These are phyloP conservation scores for Clistopyga incitator DNA, from an alignment of 2,888 invertebrate genomes.

Conservation along the genomic window DNA sequence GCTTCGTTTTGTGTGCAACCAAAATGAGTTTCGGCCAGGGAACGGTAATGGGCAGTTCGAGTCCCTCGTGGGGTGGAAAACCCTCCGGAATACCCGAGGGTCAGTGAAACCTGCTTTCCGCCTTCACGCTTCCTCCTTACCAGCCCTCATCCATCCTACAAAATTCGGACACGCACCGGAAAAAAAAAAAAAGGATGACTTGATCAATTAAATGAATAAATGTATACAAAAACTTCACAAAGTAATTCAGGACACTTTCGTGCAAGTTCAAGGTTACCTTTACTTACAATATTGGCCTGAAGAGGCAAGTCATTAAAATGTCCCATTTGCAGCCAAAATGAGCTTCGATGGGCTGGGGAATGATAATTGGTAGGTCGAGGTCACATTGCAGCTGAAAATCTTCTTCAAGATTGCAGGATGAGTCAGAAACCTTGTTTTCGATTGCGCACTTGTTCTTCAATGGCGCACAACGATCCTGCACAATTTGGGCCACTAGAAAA, in stretches of 20 bases:
- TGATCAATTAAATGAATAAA: conserved; percentile 20
- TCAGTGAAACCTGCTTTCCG: conserved; percentile 1
- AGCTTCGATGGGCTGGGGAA: too few species aligned
- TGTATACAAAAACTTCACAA: conserved; percentile 12
- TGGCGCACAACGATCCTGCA: too few species aligned
- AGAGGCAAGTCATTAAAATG: too few species aligned
- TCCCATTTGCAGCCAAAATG: too few species aligned
- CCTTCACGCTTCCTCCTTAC: conserved; percentile 1
- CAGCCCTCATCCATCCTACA: neutral
- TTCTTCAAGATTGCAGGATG: too few species aligned
- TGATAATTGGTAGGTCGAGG: too few species aligned
- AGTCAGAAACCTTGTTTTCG: too few species aligned
- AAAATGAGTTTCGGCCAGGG: conserved; percentile 65
- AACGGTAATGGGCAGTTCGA: conserved; percentile 24
- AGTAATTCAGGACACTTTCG: conserved; percentile 31
- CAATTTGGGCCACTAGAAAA: too few species aligned
- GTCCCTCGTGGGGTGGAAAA: neutral
- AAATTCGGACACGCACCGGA: neutral
- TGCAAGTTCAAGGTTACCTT: conserved; percentile 23
- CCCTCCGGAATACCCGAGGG: conserved; percentile 3
- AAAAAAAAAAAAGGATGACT: neutral
- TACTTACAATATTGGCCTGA: neutral
- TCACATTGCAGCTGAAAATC: too few species aligned
- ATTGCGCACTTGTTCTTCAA: too few species aligned
- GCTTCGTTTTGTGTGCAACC: conserved; percentile 48